These are phyloP conservation scores for Tachycineta bicolor DNA, from an alignment of 2,113 vertebrate species.

Conservation along the genomic window DNA sequence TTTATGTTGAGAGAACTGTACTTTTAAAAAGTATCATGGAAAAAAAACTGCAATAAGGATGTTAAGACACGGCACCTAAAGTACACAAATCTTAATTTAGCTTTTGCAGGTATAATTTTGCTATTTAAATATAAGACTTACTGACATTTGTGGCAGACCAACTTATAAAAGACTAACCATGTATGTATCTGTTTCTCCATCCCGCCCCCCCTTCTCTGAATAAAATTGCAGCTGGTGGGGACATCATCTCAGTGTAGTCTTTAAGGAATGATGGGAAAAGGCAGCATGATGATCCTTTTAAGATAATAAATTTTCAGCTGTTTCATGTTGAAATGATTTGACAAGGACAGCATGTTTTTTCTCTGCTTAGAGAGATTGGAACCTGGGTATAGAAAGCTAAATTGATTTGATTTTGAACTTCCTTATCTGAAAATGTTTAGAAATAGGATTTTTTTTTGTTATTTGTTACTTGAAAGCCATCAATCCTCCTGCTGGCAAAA, in stretches of 20 bases:
- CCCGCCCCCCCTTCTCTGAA: background rate
- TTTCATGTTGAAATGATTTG: conserved; percentile 73
- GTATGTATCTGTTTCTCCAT: background rate
- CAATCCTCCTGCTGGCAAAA: conserved; percentile 78
- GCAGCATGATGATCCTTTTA: conserved; percentile 1
- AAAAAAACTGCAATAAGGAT: background rate
- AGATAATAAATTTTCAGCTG: conserved; percentile 77
- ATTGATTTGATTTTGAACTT: conserved; percentile 84
- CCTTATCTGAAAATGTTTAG: conserved; percentile 85
- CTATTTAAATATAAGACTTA: background rate
- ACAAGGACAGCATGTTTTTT: conserved; percentile 72
- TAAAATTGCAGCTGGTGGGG: background rate
- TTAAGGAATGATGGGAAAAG: conserved; percentile 31
- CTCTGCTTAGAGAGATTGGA: conserved; percentile 70
- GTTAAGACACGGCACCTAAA: background rate
- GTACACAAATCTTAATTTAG: background rate
- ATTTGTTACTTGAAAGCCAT: conserved; percentile 86
- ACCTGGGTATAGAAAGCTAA: conserved; percentile 74
- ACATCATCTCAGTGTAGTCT: background rate
- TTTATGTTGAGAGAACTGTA: background rate
- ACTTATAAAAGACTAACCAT: background rate
- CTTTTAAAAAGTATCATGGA: background rate
- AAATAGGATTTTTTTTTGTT: conserved; percentile 84
- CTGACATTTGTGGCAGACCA: background rate
- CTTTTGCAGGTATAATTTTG: background rate